Evolutionary conservation across 2,113 vertebrate genomes (phyloP).

Genomic region (Otolemur garnettii): DNA sequence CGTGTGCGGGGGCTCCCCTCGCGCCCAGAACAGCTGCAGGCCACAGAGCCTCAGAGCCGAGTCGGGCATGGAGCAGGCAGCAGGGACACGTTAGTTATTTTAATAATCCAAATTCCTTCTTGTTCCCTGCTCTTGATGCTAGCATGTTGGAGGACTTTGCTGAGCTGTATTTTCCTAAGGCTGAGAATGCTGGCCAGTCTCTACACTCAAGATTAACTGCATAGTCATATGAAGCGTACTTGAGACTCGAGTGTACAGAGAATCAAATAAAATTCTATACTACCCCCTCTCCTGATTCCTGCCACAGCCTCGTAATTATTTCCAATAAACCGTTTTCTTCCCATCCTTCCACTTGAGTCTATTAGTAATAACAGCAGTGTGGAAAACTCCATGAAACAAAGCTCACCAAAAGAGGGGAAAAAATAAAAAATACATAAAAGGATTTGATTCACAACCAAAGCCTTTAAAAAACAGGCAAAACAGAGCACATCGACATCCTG

Average conservation of each 20-base stretch:
- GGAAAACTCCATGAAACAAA: not conserved
- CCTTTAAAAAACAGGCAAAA: not conserved
- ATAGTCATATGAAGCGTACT: not conserved
- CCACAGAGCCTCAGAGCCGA: not conserved
- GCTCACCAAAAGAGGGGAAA: not conserved
- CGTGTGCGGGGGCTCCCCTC: not conserved
- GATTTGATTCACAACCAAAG: not conserved
- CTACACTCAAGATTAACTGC: slow-evolving; percentile 9
- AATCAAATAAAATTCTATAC: not conserved
- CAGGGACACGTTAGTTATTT: not conserved
- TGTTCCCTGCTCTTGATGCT: not conserved
- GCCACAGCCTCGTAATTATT: not conserved
- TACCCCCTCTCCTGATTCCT: not conserved
- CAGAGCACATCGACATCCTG: not conserved
- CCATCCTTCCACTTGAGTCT: not conserved
- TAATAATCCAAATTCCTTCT: slow-evolving; percentile 11
- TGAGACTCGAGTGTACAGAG: slow-evolving; percentile 19
- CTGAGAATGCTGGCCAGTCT: not conserved
- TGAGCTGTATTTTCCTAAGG: not conserved
- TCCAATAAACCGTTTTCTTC: not conserved
- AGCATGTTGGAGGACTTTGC: not conserved
- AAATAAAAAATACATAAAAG: not conserved
- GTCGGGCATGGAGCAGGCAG: accelerated
- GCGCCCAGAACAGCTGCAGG: accelerated
- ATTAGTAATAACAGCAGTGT: not conserved